Base-by-base conservation (phyloP, 2,113 vertebrate species). In the Gallinago jamesoni region DNA sequence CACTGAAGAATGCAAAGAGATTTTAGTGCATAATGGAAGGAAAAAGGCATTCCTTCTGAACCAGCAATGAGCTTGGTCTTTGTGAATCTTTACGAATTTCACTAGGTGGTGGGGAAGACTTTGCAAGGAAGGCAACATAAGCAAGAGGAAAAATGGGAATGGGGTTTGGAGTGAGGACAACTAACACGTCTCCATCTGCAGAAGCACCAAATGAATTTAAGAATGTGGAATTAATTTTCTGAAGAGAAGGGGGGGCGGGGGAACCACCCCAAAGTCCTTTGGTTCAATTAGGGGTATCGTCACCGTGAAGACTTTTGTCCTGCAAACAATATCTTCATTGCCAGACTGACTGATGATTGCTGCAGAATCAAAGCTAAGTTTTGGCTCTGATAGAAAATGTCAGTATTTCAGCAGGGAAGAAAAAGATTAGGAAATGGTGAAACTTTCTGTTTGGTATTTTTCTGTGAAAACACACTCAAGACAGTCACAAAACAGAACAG, bases 131-230 rank as follows among this genome's bases (percentile, higher is more conserved):
- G 24, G n/a, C 24, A 68, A 35, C 10, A 14, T 52, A 56, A 84
- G 12, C 14, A 64, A 60, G 35, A 85, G 9, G 9, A 28, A 89
- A 64, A 82, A 72, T 16, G 9, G 16, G 12, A 62, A 2, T 37
- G 1, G 48, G 19, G 20, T 66, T 74, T 17, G 12, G 28, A 82
- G 12, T 0, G 4, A 81, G 56, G 33, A 21, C 5, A 74, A 17
- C 2, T 35, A 33, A 8, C 21, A 45, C 0, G 0, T 31, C 27
- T 84, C 30, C n/a, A 31, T 23, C 39, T 84, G 27, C 20, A 47
- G 20, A 70, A 80, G 23, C 12, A 84, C 2, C 12, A 72, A 59
- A 70, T 56, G 11, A 87, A 7, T 48, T 91, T 56, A 72, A 76
- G 25, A 69, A 74, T 28, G 8, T 63, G 31, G 55, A 76, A 62